Base-by-base conservation (phyloP, 2,113 vertebrate genomes). In the Perca schrenkii region DNA sequence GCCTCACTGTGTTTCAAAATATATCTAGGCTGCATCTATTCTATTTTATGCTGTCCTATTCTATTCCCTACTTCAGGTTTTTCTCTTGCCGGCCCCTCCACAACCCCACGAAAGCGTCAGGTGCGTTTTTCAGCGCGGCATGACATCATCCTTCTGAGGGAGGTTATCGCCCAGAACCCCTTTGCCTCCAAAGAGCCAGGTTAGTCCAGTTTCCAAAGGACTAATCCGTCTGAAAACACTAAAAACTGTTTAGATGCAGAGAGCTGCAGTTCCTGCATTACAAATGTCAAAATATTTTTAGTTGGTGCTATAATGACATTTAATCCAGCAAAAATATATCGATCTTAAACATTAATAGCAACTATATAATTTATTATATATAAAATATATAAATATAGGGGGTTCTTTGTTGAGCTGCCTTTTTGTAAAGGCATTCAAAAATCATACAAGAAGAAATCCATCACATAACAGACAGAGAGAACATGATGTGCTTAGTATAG, bases 101-200 rank as follows among this genome's bases (percentile, higher is more conserved):
- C 93, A 7, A 88, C 92, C 2, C 94, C 93, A 16, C 91, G 95
- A 17, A 96, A 96, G 84, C 89, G 95, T 0, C 95, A 96, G 82
- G 94, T 96, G 21, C 95, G 95, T 11, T 96, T 96, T 69, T 95
- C 95, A 3, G 95, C 95, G 0, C 93, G 95, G 1, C 95, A 96
- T 43, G 95, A 96, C 90, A 96, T 96, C 87, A 88, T 96, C 73
- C 94, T 96, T 16, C 91, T 96, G 46, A 90, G 92, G 25, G 95
- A 96, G 76, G 95, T 96, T 31, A 94, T 96, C 21, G 91, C 90
- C 46, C 95, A 95, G 89, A 96, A 96, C 80, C 95, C 95, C 1
- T 96, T 96, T 47, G 88, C 88, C 77, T 94, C 94, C 31, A 95
- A 96, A 83, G 95, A 96, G 78, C 91, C 95, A 61, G 94, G 95